phyloP scores from a whole-genome alignment of 2,797 vertebrate species.

The Pteropus rufus region DNA sequence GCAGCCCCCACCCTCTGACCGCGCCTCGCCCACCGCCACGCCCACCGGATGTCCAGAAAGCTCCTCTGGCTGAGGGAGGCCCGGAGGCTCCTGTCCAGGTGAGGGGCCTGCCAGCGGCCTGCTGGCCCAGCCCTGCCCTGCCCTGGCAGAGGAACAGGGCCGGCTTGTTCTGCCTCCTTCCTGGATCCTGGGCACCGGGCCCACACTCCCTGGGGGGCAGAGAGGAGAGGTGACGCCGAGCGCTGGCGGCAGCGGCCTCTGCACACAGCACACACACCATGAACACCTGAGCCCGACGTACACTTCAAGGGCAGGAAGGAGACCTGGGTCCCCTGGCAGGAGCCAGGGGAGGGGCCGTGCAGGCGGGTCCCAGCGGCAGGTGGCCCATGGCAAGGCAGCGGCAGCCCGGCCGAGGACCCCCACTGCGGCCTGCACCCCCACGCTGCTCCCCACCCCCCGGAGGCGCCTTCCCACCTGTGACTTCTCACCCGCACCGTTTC shows the following conservation, averaged over 20 bases:
- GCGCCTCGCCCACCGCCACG: neutral
- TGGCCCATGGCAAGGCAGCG: too few relatives aligned
- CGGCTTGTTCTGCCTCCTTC: slow-evolving; percentile 76
- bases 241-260: neutral
- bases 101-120: slow-evolving; percentile 16
- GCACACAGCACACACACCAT: neutral
- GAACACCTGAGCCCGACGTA: neutral
- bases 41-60: neutral
- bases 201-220: neutral
- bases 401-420: too few relatives aligned
- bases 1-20: neutral
- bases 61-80: neutral
- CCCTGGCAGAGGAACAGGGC: slow-evolving; percentile 72
- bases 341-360: neutral
- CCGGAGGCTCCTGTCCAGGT: neutral
- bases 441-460: too few relatives aligned
- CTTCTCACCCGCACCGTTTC: too few relatives aligned
- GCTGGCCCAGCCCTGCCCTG: slow-evolving; percentile 53
- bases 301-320: slow-evolving; percentile 66
- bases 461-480: too few relatives aligned
- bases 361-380: too few relatives aligned
- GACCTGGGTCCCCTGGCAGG: neutral
- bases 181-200: neutral
- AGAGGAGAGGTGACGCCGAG: neutral
- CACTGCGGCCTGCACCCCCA: too few relatives aligned